Evolutionary conservation across 2,113 vertebrate genomes (phyloP).

Genomic region (Nansenia antarctica): DNA sequence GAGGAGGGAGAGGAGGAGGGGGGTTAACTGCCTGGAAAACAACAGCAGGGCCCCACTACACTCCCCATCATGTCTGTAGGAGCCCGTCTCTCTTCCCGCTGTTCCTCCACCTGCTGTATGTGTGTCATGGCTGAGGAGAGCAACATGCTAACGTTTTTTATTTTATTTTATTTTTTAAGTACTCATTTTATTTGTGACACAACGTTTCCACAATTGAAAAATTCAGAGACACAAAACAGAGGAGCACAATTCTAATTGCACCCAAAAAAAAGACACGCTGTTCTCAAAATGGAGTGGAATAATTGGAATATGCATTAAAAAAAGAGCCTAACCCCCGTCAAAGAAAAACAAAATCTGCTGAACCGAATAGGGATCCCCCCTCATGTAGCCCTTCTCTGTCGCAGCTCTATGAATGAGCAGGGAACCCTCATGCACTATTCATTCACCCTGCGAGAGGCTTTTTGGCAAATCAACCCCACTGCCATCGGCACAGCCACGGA

Average conservation of each 20-base stretch:
- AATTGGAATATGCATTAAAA: not conserved
- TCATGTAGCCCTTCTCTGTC: slow-evolving; percentile 29
- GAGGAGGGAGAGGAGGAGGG: not conserved
- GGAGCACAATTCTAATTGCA: no score
- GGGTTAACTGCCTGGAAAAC: not conserved
- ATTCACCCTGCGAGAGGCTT: slow-evolving; percentile 53
- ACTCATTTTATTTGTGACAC: no score
- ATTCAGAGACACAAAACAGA: no score
- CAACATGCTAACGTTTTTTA: no score
- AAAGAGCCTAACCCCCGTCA: not conserved
- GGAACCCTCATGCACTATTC: slow-evolving; percentile 55
- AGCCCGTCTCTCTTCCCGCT: not conserved
- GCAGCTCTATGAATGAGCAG: slow-evolving; percentile 47
- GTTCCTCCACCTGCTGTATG: not conserved
- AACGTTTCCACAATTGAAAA: no score
- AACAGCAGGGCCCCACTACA: not conserved
- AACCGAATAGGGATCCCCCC: slow-evolving; percentile 33
- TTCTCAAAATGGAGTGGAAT: no score
- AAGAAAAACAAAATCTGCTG: slow-evolving; percentile 22
- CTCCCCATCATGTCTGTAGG: slow-evolving; percentile 8
- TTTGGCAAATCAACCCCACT: slow-evolving; percentile 55
- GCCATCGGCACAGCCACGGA: slow-evolving; percentile 39
- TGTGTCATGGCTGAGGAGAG: no score
- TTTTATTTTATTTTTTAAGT: no score
- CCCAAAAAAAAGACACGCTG: no score